Percentiles rank a stretch among this genome's conserved stretches.
phyloP scores from a whole-genome alignment of 2,888 invertebrate genomes.

The Eucera pruinosa region DNA sequence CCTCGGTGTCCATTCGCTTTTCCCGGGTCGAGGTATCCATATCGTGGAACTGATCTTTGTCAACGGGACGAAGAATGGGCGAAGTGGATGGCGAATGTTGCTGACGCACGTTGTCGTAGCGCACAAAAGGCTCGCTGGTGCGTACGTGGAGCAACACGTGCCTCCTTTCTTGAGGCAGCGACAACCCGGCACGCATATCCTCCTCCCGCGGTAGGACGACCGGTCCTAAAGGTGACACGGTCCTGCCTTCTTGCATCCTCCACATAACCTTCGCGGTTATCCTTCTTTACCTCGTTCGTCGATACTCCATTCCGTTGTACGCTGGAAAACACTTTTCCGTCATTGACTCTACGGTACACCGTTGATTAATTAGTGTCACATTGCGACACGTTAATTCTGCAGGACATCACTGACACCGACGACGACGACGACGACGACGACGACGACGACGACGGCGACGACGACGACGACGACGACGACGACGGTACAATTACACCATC shows the following conservation, averaged over 20 bases:
- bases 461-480: too few species aligned
- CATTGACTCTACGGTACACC: not conserved
- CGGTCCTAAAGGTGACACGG: conserved; percentile 76
- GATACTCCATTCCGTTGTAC: conserved; percentile 43
- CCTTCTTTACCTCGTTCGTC: conserved; percentile 58
- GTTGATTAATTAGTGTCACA: too few species aligned
- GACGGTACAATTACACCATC: not conserved
- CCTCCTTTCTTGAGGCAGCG: conserved; percentile 76
- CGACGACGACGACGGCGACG: too few species aligned
- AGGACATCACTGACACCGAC: conserved; percentile 32
- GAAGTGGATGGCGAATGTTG: conserved; percentile 64
- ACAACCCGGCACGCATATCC: conserved; percentile 63
- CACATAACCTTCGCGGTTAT: conserved; percentile 71
- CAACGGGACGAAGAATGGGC: conserved; percentile 61
- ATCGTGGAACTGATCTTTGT: conserved; percentile 60
- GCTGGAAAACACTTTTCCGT: conserved; percentile 3
- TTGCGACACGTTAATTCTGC: not conserved
- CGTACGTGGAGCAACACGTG: conserved; percentile 80
- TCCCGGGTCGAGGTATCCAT: conserved; percentile 47
- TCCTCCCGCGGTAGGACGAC: conserved; percentile 74
- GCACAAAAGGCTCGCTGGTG: conserved; percentile 76
- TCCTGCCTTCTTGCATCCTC: conserved; percentile 80
- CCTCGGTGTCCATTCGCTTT: conserved; percentile 59
- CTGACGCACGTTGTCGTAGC: conserved; percentile 72
- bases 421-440: too few species aligned